phyloP scores from a whole-genome alignment of 2,113 vertebrate species.

The Australoheros scitulus region DNA sequence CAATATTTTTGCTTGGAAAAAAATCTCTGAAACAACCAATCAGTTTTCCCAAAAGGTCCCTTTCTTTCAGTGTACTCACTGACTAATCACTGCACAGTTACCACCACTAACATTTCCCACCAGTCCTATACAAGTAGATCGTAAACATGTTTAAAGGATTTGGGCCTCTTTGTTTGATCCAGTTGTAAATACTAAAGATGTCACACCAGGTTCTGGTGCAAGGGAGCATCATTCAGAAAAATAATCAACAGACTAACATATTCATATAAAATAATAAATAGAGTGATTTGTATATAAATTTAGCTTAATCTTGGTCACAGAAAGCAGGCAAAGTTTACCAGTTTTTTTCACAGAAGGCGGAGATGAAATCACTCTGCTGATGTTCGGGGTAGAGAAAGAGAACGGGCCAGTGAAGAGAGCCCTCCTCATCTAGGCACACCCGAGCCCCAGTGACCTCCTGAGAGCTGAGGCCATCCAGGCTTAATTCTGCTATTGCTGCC shows the following conservation, averaged over 20 bases:
- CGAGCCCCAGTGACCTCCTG: slow-evolving; percentile 79
- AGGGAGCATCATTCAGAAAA: too few relatives aligned
- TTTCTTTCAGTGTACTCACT: too few relatives aligned
- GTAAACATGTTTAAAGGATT: too few relatives aligned
- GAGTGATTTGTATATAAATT: not conserved
- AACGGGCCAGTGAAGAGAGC: slow-evolving; percentile 90
- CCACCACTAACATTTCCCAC: too few relatives aligned
- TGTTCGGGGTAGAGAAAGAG: slow-evolving; percentile 94
- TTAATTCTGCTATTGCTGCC: slow-evolving; percentile 72
- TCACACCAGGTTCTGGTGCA: too few relatives aligned
- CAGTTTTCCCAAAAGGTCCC: too few relatives aligned
- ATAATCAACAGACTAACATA: rapidly evolving
- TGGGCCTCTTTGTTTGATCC: too few relatives aligned
- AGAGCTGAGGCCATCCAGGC: slow-evolving; percentile 79
- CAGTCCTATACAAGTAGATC: too few relatives aligned
- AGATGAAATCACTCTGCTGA: slow-evolving; percentile 91
- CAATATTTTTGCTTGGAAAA: too few relatives aligned
- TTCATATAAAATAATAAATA: not conserved
- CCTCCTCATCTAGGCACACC: slow-evolving; percentile 85
- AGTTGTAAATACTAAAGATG: too few relatives aligned
- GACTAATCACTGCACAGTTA: too few relatives aligned
- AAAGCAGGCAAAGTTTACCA: slow-evolving; percentile 74
- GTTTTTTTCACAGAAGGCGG: slow-evolving; percentile 89
- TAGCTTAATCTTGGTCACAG: not conserved
- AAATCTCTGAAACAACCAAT: too few relatives aligned